phyloP scores from a whole-genome alignment of 2,888 invertebrate species.

The Epirrita christyi region DNA sequence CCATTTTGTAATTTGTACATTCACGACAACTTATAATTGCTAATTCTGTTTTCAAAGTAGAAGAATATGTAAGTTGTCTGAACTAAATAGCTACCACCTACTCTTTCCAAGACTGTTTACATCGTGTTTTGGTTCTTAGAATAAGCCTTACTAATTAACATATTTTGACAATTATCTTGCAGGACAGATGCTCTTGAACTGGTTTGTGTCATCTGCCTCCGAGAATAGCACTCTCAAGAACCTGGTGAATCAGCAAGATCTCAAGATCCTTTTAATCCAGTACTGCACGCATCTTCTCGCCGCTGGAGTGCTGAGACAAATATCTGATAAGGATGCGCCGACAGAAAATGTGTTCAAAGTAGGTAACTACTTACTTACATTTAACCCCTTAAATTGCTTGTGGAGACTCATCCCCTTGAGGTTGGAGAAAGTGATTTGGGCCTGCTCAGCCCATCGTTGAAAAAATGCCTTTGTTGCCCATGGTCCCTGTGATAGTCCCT shows the following conservation, averaged over 20 bases:
- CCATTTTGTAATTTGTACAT: too few relatives aligned
- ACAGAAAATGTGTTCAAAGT: conserved; percentile 90
- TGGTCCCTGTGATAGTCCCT: too few relatives aligned
- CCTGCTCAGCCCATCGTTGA: too few relatives aligned
- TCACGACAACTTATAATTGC: too few relatives aligned
- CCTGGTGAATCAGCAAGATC: conserved; percentile 88
- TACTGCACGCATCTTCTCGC: conserved; percentile 95
- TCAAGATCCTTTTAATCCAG: conserved; percentile 91
- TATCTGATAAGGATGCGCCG: conserved; percentile 89
- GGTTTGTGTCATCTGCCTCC: conserved; percentile 92
- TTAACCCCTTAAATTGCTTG: too few relatives aligned
- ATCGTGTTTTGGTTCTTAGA: neutral
- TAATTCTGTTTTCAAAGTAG: neutral
- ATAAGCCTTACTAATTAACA: neutral
- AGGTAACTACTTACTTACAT: neutral
- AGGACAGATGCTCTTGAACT: conserved; percentile 97
- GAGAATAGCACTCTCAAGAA: conserved; percentile 88
- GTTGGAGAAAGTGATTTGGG: too few relatives aligned
- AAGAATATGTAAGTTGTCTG: neutral
- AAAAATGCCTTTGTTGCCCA: too few relatives aligned
- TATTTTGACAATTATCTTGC: conserved; percentile 51
- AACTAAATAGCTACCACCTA: neutral
- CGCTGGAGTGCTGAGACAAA: conserved; percentile 93
- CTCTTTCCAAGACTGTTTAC: neutral
- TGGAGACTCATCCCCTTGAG: too few relatives aligned